phyloP scores from a whole-genome alignment of 1,140 invertebrate species.

The Monochamus saltuarius region DNA sequence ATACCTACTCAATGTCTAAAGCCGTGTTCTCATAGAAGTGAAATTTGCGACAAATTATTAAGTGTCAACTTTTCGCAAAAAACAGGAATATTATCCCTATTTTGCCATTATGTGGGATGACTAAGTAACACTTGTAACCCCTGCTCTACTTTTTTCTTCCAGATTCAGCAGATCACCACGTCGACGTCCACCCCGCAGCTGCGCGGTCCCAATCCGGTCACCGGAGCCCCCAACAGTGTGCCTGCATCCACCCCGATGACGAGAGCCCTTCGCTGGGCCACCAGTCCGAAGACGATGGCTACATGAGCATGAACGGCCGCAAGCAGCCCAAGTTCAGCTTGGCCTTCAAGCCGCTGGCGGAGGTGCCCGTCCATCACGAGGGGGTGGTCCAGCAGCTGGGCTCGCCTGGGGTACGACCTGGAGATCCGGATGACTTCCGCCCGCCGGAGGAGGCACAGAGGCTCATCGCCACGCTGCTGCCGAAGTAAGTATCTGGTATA shows the following conservation, averaged over 20 bases:
- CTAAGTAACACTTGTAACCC: no score
- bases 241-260: conserved; percentile 59
- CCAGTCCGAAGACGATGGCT: conserved; percentile 84
- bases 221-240: conserved; percentile 21
- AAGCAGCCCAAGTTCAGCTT: conserved; percentile 68
- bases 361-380: conserved; percentile 48
- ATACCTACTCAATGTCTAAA: no score
- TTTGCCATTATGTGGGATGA: no score
- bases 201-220: conserved; percentile 50
- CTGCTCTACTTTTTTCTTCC: background rate
- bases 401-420: conserved; percentile 16
- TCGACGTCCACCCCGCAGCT: conserved; percentile 46
- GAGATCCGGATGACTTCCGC: conserved; percentile 57
- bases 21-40: no score
- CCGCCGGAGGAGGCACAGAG: conserved; percentile 73
- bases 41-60: no score
- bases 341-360: conserved; percentile 66
- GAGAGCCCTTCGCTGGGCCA: conserved; percentile 74
- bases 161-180: conserved; percentile 45
- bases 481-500: conserved; percentile 60
- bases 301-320: conserved; percentile 85
- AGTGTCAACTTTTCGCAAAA: no score
- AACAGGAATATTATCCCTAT: no score
- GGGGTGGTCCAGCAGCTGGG: conserved; percentile 7
- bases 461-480: conserved; percentile 71